Conservation (phyloP, 2,797 vertebrate species). For the Buceros bicornis region DNA sequence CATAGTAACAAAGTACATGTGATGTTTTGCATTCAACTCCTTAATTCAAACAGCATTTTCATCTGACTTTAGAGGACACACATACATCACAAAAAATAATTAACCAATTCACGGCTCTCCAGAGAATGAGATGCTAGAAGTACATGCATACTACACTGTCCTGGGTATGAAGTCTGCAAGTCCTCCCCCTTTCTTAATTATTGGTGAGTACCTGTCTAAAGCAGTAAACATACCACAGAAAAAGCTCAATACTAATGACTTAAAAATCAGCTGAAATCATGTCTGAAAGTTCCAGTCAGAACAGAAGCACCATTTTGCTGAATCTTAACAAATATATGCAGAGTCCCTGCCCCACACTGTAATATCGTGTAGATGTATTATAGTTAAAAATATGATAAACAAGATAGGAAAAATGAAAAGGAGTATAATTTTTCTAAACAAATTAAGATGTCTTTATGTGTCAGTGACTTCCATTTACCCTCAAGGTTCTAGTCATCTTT, state of each 20-base stretch:
- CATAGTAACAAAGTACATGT: neutral
- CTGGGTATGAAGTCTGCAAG: neutral
- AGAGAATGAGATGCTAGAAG: neutral
- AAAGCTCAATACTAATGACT: neutral
- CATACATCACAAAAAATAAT: neutral
- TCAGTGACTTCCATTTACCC: neutral
- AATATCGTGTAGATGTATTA: fast-evolving
- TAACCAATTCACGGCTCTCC: neutral
- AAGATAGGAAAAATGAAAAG: neutral
- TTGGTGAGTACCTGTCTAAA: neutral
- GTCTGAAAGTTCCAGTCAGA: neutral
- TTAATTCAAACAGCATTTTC: slow-evolving; percentile 4
- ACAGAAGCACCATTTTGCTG: neutral
- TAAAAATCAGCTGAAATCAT: neutral
- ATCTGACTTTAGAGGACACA: neutral
- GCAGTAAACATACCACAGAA: neutral
- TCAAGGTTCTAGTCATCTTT: neutral
- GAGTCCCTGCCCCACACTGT: neutral
- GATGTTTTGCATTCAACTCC: neutral
- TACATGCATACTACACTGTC: fast-evolving
- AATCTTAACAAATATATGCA: neutral
- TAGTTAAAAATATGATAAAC: neutral
- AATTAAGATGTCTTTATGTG: neutral
- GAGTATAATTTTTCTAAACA: neutral
- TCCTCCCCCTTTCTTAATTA: neutral